These are phyloP conservation scores for Aphodius sticticus DNA, from an alignment of 2,888 invertebrate species.

Conservation along the genomic window DNA sequence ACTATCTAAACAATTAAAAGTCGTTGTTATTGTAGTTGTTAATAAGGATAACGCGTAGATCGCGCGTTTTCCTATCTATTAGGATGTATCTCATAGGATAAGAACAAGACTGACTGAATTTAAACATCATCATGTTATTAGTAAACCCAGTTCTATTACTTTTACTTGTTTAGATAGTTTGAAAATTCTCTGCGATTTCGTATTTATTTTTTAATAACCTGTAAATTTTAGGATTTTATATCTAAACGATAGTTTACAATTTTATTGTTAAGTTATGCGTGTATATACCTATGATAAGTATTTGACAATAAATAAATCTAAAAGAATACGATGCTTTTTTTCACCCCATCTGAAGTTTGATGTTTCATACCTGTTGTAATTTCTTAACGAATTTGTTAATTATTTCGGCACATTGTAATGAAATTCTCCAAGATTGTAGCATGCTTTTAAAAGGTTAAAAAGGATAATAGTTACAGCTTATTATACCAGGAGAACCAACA, in stretches of 20 bases:
- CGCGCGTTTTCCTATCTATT: not conserved
- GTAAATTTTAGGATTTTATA: not conserved
- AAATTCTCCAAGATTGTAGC: no score
- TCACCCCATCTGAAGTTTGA: no score
- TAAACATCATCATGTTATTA: not conserved
- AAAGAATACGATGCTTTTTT: not conserved
- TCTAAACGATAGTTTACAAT: not conserved
- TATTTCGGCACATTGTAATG: no score
- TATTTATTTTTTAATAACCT: not conserved
- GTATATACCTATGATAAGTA: not conserved
- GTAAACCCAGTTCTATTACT: not conserved
- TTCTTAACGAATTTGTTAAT: no score
- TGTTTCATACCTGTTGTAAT: no score
- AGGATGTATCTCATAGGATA: not conserved
- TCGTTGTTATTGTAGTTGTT: not conserved
- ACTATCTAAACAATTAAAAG: constrained; percentile 4
- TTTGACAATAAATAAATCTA: not conserved
- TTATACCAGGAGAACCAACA: no score
- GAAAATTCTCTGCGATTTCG: not conserved
- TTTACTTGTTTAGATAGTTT: not conserved
- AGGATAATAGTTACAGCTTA: no score
- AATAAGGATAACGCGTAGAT: not conserved
- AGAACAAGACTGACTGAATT: not conserved
- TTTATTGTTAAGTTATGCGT: not conserved
- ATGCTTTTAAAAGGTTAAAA: no score